Conservation (phyloP, 2,113 vertebrate genomes). For the Abramis brama region DNA sequence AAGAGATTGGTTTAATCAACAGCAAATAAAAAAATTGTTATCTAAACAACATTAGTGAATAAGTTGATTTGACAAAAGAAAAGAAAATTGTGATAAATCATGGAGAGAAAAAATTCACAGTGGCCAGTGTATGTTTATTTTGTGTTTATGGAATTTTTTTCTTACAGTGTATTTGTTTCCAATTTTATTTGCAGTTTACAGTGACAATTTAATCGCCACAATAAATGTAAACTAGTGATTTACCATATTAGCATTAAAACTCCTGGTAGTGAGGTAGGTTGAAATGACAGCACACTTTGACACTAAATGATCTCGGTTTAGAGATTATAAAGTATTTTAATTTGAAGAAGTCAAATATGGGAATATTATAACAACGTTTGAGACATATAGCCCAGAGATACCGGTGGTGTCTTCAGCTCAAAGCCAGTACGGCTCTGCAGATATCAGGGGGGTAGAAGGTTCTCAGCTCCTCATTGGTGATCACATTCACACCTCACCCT, state of each 20-base stretch:
- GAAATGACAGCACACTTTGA: too few species aligned
- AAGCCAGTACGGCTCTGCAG: background rate
- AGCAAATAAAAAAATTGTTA: too few species aligned
- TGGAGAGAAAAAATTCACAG: too few species aligned
- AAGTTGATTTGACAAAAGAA: too few species aligned
- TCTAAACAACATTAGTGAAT: too few species aligned
- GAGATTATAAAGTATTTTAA: background rate
- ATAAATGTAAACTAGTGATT: too few species aligned
- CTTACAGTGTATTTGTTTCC: background rate
- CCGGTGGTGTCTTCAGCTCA: background rate
- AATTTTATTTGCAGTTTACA: background rate
- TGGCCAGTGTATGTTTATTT: too few species aligned
- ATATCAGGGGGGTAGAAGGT: slow-evolving; percentile 8
- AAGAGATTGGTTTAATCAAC: too few species aligned
- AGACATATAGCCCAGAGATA: background rate
- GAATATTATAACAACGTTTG: background rate
- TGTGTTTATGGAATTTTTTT: background rate
- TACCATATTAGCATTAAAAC: too few species aligned
- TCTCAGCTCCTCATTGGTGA: slow-evolving; percentile 28
- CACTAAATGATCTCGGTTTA: background rate
- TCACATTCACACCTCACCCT: slow-evolving; percentile 37
- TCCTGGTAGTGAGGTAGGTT: too few species aligned
- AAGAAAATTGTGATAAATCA: too few species aligned
- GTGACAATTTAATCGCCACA: too few species aligned
- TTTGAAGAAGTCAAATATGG: background rate